Base-by-base conservation (phyloP, 1,140 invertebrate species). In the Vanessa tameamea region DNA sequence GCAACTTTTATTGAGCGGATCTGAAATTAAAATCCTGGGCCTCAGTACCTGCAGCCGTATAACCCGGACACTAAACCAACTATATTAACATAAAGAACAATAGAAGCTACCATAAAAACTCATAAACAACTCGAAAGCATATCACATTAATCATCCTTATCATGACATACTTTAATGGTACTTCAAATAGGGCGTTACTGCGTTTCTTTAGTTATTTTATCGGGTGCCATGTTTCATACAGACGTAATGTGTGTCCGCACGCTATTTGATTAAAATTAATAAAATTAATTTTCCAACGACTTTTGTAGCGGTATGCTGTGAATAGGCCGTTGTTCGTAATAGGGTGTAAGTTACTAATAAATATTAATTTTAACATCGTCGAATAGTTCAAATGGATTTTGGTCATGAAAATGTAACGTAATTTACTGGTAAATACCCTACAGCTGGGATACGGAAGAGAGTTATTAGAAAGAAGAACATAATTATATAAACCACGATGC, bases 241-340 rank as follows among this genome's bases (percentile, higher is more conserved):
- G 78, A 79, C 69, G 85, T 87, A 90, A 90, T 88, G 88, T 90
- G 65, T 87, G 86, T 84, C 75, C 73, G 81, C 88, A 90, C 88
- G 88, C 88, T 73, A 88, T 78, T 79, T 85, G 82, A 87, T 88
- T 87, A 88, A 87, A 90, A 90, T 90, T 90, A 90, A 88, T 88
- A 90, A 85, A 88, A 90, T 88, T 88, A 85, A 81, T 81, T 83
- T 71, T 69, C 48, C 69, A 64, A 66, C 37, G 50, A 53, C 64
- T 72, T 57, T 79, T 73, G 71, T 74, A 51, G 47, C 23, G 66
- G 73, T 65, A 68, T 76, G 72, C 50, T 69, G 63, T 76, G 63
- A 76, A 75, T 64, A 75, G 43, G 48, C 70, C 37, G 69, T n/a
- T 6, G 26, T 14, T 64, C 51, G 23, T 57, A 53, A 43, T 51